These are phyloP conservation scores for Hippotragus niger DNA, from an alignment of 2,113 vertebrate genomes.

Conservation along the genomic window DNA sequence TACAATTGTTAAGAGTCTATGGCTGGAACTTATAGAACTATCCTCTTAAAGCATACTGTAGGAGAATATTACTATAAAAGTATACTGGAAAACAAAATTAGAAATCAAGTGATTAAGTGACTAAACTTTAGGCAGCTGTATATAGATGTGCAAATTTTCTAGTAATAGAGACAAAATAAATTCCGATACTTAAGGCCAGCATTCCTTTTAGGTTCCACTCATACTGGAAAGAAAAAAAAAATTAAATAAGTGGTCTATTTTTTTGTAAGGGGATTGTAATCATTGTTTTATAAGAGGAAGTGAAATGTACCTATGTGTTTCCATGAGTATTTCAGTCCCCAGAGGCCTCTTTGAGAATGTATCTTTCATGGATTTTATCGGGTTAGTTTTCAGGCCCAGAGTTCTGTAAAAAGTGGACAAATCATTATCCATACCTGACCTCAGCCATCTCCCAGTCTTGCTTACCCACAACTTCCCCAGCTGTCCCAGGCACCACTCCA, in stretches of 20 bases:
- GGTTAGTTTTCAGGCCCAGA: background rate
- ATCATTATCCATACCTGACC: background rate
- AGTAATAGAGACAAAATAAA: background rate
- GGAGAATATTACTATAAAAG: conserved; percentile 3
- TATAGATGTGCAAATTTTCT: background rate
- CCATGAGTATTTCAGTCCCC: background rate
- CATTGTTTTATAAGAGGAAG: background rate
- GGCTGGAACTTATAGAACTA: background rate
- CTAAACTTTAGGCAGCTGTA: background rate
- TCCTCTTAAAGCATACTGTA: background rate
- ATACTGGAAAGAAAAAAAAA: too few species aligned
- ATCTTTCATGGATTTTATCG: background rate
- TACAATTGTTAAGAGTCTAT: background rate
- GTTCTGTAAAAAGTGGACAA: background rate
- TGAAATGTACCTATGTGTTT: background rate
- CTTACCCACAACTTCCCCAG: background rate
- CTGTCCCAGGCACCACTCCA: background rate
- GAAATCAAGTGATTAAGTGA: background rate
- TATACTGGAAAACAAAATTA: conserved; percentile 4
- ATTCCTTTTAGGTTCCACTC: background rate
- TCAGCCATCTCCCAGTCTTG: background rate
- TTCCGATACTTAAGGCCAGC: background rate
- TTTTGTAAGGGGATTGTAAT: background rate
- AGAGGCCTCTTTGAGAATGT: background rate
- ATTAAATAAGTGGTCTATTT: too few species aligned